Evolutionary conservation across 2,113 vertebrate genomes (phyloP).

Genomic region (Gavialis gangeticus): DNA sequence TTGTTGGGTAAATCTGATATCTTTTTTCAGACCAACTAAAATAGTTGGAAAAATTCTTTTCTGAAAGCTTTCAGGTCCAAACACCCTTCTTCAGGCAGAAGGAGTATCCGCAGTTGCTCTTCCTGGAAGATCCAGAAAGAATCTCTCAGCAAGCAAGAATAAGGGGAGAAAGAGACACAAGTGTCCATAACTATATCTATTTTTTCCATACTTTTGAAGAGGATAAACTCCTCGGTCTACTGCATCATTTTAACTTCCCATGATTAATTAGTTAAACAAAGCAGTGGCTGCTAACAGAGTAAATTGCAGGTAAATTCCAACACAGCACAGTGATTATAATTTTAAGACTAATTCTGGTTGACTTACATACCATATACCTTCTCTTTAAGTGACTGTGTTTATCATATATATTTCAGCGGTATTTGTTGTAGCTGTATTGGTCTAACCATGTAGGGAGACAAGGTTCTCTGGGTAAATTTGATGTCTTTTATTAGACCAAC

Average conservation of each 20-base stretch:
- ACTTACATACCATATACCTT: background rate
- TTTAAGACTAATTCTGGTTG: background rate
- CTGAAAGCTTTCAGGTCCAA: too few relatives aligned
- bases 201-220: conserved; percentile 10
- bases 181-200: background rate
- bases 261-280: conserved; percentile 38
- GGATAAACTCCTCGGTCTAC: background rate
- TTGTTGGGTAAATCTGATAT: too few relatives aligned
- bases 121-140: background rate
- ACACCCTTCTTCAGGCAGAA: too few relatives aligned
- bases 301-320: conserved; percentile 45
- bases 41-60: too few relatives aligned
- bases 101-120: too few relatives aligned
- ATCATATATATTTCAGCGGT: too few relatives aligned
- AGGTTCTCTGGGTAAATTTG: too few relatives aligned
- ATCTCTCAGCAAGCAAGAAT: background rate
- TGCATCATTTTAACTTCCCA: conserved; percentile 2
- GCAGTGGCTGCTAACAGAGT: conserved; percentile 10
- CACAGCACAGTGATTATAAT: background rate
- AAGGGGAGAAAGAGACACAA: background rate
- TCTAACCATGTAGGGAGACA: too few relatives aligned
- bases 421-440: too few relatives aligned
- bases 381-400: background rate
- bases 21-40: too few relatives aligned
- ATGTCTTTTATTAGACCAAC: too few relatives aligned